phyloP scores from a whole-genome alignment of 1,140 invertebrate genomes.

The Drosophila bocqueti region DNA sequence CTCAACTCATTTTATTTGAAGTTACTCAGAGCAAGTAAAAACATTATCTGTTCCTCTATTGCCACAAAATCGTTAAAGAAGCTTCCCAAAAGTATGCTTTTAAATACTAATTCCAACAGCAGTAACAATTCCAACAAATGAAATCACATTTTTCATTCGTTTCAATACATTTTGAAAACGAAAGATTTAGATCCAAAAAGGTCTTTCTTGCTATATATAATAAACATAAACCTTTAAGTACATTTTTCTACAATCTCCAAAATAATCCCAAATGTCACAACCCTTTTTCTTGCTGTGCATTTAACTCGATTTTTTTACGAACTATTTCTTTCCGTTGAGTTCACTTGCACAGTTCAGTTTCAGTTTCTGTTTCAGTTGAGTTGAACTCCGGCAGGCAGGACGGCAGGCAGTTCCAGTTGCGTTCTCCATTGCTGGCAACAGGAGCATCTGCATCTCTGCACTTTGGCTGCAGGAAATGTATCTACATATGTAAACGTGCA shows the following conservation, averaged over 20 bases:
- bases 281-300: conserved; percentile 2
- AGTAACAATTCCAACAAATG: background rate
- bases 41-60: too few species aligned
- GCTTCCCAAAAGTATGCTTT: background rate
- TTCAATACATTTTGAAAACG: too few species aligned
- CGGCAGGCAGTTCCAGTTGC: conserved; percentile 17
- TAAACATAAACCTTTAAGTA: background rate
- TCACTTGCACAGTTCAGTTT: conserved; percentile 35
- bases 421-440: conserved; percentile 25
- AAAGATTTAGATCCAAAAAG: background rate
- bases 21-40: too few species aligned
- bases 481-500: conserved; percentile 78
- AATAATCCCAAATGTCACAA: background rate
- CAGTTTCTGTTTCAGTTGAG: conserved; percentile 36
- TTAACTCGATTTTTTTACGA: conserved; percentile 1
- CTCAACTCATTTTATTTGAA: too few species aligned
- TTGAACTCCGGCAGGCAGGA: conserved; percentile 15
- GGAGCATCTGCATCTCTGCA: conserved; percentile 37
- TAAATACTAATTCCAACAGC: too few species aligned
- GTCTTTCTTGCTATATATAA: background rate
- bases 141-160: background rate
- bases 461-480: conserved; percentile 77
- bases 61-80: background rate
- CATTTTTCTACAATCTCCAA: background rate
- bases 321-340: conserved; percentile 34